Percentiles rank a stretch among this genome's conserved stretches.
Conservation (phyloP, 2,888 invertebrate genomes). For the Pharmacophagus antenor region DNA sequence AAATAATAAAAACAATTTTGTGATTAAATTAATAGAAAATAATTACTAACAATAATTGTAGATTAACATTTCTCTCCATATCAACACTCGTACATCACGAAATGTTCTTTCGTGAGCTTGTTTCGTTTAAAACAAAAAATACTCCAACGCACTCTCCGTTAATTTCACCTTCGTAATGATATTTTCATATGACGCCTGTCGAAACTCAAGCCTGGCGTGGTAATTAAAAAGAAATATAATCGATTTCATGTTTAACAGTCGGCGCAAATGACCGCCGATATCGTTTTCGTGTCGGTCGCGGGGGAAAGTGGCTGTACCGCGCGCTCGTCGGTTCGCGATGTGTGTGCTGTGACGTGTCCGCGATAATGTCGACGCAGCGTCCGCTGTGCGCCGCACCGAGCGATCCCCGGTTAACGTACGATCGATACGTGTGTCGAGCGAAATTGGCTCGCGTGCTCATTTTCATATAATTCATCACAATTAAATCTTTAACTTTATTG, state of each 20-base stretch:
- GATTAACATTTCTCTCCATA: no score
- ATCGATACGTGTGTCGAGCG: neutral
- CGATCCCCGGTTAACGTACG: neutral
- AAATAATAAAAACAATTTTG: no score
- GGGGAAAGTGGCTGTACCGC: conserved; percentile 48
- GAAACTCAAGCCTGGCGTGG: neutral
- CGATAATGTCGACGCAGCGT: conserved; percentile 18
- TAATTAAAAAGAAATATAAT: conserved; percentile 5
- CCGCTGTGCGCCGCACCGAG: neutral
- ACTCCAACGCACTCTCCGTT: no score
- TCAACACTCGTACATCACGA: no score
- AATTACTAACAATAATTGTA: no score
- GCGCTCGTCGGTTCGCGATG: conserved; percentile 51
- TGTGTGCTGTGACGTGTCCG: conserved; percentile 45
- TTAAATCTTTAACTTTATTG: neutral
- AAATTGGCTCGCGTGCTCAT: neutral
- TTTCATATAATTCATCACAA: neutral
- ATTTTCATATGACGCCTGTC: neutral
- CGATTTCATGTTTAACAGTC: conserved; percentile 27
- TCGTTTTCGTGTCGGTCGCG: no score
- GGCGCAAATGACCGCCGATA: conserved; percentile 31
- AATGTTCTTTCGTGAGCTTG: no score
- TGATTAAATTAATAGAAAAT: no score
- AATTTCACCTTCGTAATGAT: neutral
- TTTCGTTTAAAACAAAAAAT: no score